Percentiles rank a stretch among this genome's conserved stretches.
Evolutionary conservation across 1,140 invertebrate species (phyloP).

Genomic region (Ylistrum balloti): DNA sequence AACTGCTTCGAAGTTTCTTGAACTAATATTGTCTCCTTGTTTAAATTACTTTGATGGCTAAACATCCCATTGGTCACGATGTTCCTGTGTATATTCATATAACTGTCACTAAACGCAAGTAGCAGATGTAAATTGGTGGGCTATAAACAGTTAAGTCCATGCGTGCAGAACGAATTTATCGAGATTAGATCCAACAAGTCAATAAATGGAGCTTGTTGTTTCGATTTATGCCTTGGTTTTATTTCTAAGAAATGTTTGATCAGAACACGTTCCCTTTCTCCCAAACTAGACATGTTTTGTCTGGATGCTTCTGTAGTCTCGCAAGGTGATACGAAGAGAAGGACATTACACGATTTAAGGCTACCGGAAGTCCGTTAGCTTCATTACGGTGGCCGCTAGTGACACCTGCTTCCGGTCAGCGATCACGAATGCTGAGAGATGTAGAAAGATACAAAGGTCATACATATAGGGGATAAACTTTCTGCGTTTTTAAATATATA

Average conservation of each 20-base stretch:
- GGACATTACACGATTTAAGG: background rate
- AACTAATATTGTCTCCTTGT: background rate
- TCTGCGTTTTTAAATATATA: no score
- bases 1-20: background rate
- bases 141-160: background rate
- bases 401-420: background rate
- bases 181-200: slow-evolving; percentile 7
- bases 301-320: background rate
- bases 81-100: slow-evolving; percentile 26
- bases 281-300: background rate
- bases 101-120: background rate
- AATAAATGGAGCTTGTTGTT: slow-evolving; percentile 24
- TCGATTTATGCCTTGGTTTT: background rate
- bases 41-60: background rate
- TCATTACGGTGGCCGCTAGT: background rate
- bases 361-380: slow-evolving; percentile 25
- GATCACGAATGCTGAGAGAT: no score
- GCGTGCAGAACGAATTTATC: background rate
- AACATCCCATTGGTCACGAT: background rate
- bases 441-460: no score
- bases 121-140: background rate
- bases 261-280: background rate
- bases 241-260: background rate
- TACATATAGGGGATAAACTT: no score
- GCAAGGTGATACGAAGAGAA: background rate